These are phyloP conservation scores for Steinernema hermaphroditum DNA, from an alignment of 2,888 invertebrate genomes.

Conservation along the genomic window DNA sequence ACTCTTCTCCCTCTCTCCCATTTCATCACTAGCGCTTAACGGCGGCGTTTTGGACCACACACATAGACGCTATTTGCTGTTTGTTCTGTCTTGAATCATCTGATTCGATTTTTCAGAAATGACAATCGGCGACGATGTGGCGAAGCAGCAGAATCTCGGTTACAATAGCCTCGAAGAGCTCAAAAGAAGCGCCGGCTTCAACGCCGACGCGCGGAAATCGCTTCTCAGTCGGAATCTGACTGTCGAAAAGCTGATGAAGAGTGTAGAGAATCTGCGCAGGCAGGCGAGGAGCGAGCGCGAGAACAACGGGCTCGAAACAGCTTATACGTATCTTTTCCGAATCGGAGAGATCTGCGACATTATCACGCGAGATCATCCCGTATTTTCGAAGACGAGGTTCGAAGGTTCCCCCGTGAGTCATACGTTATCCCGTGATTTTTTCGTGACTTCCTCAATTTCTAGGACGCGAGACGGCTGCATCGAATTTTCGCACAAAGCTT, in stretches of 20 bases:
- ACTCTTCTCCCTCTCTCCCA: too few species aligned
- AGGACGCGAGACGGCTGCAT: neutral
- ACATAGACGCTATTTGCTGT: neutral
- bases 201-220: slow-evolving; percentile 72
- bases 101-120: neutral
- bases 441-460: neutral
- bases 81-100: neutral
- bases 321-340: neutral
- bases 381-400: neutral
- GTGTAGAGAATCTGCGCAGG: slow-evolving; percentile 60
- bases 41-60: neutral
- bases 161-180: neutral
- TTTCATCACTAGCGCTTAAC: neutral
- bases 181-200: slow-evolving; percentile 84
- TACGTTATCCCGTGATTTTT: neutral
- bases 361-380: neutral
- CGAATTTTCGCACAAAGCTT: neutral
- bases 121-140: neutral
- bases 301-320: neutral
- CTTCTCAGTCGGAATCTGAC: neutral
- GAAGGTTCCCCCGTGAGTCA: neutral
- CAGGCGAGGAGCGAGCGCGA: slow-evolving; percentile 70
- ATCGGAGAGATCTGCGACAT: neutral
- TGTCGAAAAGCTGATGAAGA: slow-evolving; percentile 39
- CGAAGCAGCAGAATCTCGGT: neutral